phyloP scores from a whole-genome alignment of 2,888 invertebrate species.

The Heterodera filipjevi region DNA sequence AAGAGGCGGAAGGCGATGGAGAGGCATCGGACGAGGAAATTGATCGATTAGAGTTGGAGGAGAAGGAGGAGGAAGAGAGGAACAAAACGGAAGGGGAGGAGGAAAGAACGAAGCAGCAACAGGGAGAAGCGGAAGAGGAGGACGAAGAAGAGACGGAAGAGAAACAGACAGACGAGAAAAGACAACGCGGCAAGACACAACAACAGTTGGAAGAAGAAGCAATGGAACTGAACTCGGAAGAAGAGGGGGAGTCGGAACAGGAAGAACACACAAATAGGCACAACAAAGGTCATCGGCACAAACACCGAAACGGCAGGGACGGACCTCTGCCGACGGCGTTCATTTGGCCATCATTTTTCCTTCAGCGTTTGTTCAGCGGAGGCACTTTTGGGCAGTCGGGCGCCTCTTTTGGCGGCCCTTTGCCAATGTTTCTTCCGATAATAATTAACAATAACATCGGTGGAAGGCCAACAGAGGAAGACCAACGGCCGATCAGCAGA shows the following conservation, averaged over 20 bases:
- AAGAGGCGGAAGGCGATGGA: background rate
- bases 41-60: background rate
- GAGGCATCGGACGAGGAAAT: background rate
- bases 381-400: background rate
- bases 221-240: background rate
- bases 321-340: background rate
- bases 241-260: background rate
- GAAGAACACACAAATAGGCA: background rate
- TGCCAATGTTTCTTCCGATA: slow-evolving; percentile 3
- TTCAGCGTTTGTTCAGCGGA: slow-evolving; percentile 8
- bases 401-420: background rate
- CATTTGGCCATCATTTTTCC: background rate
- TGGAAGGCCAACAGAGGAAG: background rate
- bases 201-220: background rate
- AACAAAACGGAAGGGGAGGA: background rate
- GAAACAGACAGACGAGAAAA: background rate
- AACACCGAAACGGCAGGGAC: background rate
- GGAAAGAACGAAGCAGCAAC: background rate
- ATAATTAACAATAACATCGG: slow-evolving; percentile 4
- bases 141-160: background rate
- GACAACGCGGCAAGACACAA: background rate
- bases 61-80: slow-evolving; percentile 1
- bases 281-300: background rate
- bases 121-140: background rate
- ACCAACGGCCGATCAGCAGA: background rate